These are phyloP conservation scores for Apamea monoglypha DNA, from an alignment of 2,888 invertebrate genomes.

Conservation along the genomic window DNA sequence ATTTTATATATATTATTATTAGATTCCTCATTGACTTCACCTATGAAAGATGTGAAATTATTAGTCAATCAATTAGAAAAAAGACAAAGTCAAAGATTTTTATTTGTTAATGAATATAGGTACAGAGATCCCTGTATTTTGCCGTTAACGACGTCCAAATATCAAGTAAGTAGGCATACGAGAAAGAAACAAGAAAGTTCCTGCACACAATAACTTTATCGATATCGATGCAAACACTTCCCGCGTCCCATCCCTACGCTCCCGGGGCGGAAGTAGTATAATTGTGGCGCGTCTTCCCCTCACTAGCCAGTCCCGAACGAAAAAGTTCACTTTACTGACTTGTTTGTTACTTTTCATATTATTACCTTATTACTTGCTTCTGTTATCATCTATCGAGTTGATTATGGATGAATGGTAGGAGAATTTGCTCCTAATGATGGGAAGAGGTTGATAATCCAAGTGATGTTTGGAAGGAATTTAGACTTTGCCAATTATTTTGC, in stretches of 20 bases:
- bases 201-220: conserved; percentile 37
- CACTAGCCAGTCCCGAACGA: conserved; percentile 76
- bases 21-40: not conserved
- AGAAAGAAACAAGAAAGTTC: not conserved
- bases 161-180: too few species aligned
- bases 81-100: too few species aligned
- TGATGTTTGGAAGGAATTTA: not conserved
- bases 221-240: conserved; percentile 65
- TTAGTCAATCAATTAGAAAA: not conserved
- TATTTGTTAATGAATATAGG: too few species aligned
- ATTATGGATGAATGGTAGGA: not conserved
- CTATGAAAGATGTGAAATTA: too few species aligned
- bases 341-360: conserved; percentile 66
- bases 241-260: conserved; percentile 72
- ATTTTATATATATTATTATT: too few species aligned
- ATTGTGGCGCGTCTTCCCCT: conserved; percentile 88
- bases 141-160: too few species aligned
- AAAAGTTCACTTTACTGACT: conserved; percentile 64
- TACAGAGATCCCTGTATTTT: too few species aligned
- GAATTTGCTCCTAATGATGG: too few species aligned
- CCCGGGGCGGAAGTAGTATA: conserved; percentile 88
- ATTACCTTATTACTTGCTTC: conserved; percentile 64
- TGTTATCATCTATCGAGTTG: conserved; percentile 5
- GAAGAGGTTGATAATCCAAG: not conserved
- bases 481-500: not conserved